Conservation (phyloP, 2,797 vertebrate genomes). For the Ciconia nigra region DNA sequence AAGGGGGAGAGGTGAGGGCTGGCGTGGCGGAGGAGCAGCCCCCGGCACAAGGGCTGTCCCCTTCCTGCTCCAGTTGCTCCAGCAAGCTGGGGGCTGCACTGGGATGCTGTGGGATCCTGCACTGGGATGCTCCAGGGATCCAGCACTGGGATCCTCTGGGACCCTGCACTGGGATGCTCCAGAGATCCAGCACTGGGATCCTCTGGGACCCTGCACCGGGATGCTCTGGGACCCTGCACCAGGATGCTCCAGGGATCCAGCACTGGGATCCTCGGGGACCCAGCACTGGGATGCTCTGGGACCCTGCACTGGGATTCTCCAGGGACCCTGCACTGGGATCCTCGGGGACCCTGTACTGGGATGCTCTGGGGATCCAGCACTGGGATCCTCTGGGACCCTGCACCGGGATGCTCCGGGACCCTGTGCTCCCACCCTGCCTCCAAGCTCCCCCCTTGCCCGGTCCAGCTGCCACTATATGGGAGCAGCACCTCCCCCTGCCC, state of each 20-base stretch:
- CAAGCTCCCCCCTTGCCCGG: background rate
- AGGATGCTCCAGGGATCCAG: background rate
- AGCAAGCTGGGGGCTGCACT: background rate
- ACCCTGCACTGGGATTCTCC: background rate
- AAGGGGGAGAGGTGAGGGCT: background rate
- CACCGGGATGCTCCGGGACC: background rate
- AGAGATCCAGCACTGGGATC: no score
- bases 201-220: no score
- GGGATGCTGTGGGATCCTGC: background rate
- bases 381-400: background rate
- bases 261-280: no score
- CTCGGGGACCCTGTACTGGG: background rate
- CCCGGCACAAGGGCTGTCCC: background rate
- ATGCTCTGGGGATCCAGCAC: background rate
- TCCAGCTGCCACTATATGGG: background rate
- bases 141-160: no score
- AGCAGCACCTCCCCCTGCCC: background rate
- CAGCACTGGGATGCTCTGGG: background rate
- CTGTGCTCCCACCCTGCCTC: background rate
- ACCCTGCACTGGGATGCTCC: no score
- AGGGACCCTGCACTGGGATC: no score
- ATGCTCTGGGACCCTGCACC: no score
- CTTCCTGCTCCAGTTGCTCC: background rate
- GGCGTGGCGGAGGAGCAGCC: rapidly evolving
- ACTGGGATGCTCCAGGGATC: no score